A percentile compares a stretch with the other conserved stretches of the same genome.
Conservation (phyloP, 2,888 invertebrate genomes). For the Phania funesta region DNA sequence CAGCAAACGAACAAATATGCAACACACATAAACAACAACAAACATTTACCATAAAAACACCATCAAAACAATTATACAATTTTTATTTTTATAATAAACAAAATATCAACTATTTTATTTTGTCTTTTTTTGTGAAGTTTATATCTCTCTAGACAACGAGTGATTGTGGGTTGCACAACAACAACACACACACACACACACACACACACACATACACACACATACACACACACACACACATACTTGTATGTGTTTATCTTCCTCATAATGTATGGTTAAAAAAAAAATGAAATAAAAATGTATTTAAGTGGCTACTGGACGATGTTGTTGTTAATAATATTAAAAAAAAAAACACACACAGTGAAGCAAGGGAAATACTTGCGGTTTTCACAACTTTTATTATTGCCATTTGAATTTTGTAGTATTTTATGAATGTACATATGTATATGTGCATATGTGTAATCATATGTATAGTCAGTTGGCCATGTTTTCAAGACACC, state of each 20-base stretch:
- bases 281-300: slow-evolving; percentile 21
- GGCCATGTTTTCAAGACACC: no score
- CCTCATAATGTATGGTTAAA: slow-evolving; percentile 8
- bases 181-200: not conserved
- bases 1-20: not conserved
- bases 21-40: not conserved
- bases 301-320: slow-evolving; percentile 52
- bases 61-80: slow-evolving; percentile 38
- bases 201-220: not conserved
- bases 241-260: not conserved
- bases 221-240: not conserved
- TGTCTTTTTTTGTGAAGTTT: not conserved
- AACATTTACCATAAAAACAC: slow-evolving; percentile 8
- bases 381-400: slow-evolving; percentile 34
- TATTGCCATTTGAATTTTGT: slow-evolving; percentile 46
- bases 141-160: not conserved
- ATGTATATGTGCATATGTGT: not conserved
- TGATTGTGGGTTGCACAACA: not conserved
- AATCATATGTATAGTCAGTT: not conserved
- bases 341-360: slow-evolving; percentile 1
- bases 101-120: not conserved
- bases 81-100: slow-evolving; percentile 9
- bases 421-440: not conserved
- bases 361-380: slow-evolving; percentile 45
- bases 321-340: slow-evolving; percentile 33